A percentile compares a stretch with the other conserved stretches of the same genome.
Evolutionary conservation across 2,797 vertebrate genomes (phyloP).

Genomic region (Gymnothorax javanicus): DNA sequence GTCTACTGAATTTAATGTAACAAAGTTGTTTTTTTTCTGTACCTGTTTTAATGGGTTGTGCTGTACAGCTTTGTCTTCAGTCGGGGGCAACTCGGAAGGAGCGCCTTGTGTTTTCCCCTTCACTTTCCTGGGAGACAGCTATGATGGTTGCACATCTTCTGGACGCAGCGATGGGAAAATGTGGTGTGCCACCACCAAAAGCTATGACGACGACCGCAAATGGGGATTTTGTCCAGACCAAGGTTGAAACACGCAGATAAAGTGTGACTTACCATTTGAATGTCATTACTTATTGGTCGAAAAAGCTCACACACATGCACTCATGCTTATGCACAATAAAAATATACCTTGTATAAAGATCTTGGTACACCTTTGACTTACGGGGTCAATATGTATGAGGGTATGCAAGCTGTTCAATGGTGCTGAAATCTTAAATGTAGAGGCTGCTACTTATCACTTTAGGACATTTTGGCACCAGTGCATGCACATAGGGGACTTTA

Average conservation of each 20-base stretch:
- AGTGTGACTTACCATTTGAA: not conserved
- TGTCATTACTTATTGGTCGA: not conserved
- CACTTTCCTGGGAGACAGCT: slow-evolving; percentile 87
- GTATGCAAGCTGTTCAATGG: too few species aligned
- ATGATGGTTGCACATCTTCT: slow-evolving; percentile 84
- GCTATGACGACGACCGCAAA: slow-evolving; percentile 93
- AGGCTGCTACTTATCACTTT: too few species aligned
- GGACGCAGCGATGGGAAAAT: slow-evolving; percentile 92
- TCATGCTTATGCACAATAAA: too few species aligned
- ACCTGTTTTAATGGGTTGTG: not conserved
- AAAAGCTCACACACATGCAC: not conserved
- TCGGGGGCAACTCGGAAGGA: slow-evolving; percentile 92
- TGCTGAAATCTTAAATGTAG: too few species aligned
- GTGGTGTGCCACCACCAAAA: slow-evolving; percentile 87
- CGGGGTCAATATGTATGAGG: too few species aligned
- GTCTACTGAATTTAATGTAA: not conserved
- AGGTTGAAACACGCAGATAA: slow-evolving; percentile 69
- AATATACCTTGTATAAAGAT: too few species aligned
- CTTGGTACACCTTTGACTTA: too few species aligned
- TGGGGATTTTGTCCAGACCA: slow-evolving; percentile 98
- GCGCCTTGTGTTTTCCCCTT: slow-evolving; percentile 92
- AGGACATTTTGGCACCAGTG: too few species aligned
- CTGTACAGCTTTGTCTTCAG: slow-evolving; percentile 87
- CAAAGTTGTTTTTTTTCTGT: not conserved
- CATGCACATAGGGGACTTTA: too few species aligned